Conservation (phyloP, 2,113 vertebrate species). For the Noctilio leporinus region DNA sequence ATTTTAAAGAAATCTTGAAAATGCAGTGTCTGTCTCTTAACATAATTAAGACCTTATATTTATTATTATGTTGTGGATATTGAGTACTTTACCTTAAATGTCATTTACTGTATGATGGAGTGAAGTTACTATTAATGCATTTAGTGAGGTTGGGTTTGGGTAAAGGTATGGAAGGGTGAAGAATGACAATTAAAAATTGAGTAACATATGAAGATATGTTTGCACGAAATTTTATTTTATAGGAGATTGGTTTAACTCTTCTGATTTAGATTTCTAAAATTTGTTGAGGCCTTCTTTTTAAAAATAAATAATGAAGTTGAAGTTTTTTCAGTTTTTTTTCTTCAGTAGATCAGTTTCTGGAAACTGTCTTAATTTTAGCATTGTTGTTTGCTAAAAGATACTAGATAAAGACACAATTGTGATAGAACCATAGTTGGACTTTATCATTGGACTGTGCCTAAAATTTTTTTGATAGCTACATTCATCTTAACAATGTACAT, state of each 20-base stretch:
- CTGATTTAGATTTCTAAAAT: conserved; percentile 12
- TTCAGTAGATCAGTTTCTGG: not conserved
- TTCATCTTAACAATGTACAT: conserved; percentile 26
- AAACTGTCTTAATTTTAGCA: not conserved
- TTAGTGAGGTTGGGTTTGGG: conserved; percentile 24
- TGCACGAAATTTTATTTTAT: conserved; percentile 16
- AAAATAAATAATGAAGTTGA: not conserved
- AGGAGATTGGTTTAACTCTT: not conserved
- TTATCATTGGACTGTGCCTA: not conserved
- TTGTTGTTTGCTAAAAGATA: not conserved
- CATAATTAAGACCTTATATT: not conserved
- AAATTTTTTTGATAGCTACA: not conserved
- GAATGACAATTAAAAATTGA: not conserved
- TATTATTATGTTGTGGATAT: not conserved
- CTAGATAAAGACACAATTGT: not conserved
- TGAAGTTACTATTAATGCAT: conserved; percentile 18
- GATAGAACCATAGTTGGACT: not conserved
- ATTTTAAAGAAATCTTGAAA: conserved; percentile 33
- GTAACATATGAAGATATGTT: conserved; percentile 5
- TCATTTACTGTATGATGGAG: not conserved
- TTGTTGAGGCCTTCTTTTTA: not conserved
- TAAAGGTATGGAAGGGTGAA: conserved; percentile 2
- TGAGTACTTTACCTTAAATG: not conserved
- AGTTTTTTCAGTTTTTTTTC: not conserved
- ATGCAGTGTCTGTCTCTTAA: not conserved